Evolutionary conservation across 2,888 invertebrate genomes (phyloP), one percentile per base, ranked within the genome.

Genomic region (Blastobasis adustella): DNA sequence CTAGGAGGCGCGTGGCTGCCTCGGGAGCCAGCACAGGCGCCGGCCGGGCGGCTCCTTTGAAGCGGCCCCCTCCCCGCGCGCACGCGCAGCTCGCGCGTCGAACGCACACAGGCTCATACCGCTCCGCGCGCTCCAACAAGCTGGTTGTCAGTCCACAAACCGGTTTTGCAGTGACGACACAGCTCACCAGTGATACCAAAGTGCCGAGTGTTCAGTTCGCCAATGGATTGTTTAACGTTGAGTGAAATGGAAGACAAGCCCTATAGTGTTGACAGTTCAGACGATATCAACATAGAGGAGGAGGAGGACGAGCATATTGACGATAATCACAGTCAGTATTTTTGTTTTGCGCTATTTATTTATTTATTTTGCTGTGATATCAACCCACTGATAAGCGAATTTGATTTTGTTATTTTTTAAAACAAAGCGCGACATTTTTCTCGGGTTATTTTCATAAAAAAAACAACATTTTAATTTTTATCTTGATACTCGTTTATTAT

Each of bases 31-130:
- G 71, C 73, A 82, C 79, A 78, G 81, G 79, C 85, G 83, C 81
- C 78, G 75, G 69, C 60, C 66, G 65, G 54, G 83, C 87, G 89
- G 89, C 62, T 57, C 74, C 69, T 89, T 89, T 89, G 84, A 86
- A 79, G 60, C 71, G 63, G 81, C 71, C 75, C 68, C 73, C 50
- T 53, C 53, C 48, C 51, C 55, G 58, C 63, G 62, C 69, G 77
- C 82, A 76, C 66, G 78, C 83, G 75, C 75, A 73, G 63, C 65
- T 73, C 73, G 59, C 70, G 82, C 82, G 79, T 66, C 77, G 61
- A 77, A 86, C 87, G 79, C 87, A 86, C 86, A 85, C 87, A 79
- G 67, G 65, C 83, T 79, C 87, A 88, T 83, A 82, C 76, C 77
- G 78, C 82, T 79, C 75, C 82, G 83, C 79, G 88, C 81, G 81